Percentiles rank a stretch among this genome's conserved stretches.
Evolutionary conservation across 2,797 vertebrate species (phyloP).

Genomic region (Sebastes matsubarae): DNA sequence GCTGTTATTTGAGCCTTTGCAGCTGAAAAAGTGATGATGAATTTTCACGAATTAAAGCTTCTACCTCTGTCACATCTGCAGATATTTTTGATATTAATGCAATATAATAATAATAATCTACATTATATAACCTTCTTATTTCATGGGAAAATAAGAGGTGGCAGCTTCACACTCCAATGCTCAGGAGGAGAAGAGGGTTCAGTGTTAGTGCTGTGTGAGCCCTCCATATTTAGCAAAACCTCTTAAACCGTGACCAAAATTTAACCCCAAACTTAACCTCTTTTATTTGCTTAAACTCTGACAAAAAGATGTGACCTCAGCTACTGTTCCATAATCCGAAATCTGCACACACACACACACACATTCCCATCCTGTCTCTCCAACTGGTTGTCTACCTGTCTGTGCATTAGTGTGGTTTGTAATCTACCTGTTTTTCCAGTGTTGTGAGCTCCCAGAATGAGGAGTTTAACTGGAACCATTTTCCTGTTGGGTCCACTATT

Average conservation of each 20-base stretch:
- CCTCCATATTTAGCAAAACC: conserved; percentile 38
- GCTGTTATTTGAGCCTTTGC: background rate
- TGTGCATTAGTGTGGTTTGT: too few relatives aligned
- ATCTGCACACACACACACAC: background rate
- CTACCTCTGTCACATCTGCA: background rate
- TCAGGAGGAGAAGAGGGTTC: background rate
- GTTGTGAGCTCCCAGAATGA: conserved; percentile 70
- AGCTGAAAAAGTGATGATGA: background rate
- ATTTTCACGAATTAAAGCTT: background rate
- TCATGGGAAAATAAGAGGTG: background rate
- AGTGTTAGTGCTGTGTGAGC: background rate
- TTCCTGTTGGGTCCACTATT: background rate
- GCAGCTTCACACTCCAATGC: background rate
- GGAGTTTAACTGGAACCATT: conserved; percentile 71
- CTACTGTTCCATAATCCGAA: background rate
- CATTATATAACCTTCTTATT: background rate
- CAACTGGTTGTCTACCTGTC: background rate
- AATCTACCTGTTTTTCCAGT: conserved; percentile 73
- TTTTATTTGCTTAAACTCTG: background rate
- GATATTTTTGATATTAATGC: background rate
- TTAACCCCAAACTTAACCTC: conserved; percentile 16
- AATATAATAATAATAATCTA: background rate
- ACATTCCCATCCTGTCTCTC: background rate
- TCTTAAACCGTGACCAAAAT: background rate
- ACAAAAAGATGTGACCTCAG: background rate